Base-by-base conservation (phyloP, 2,113 vertebrate species). In the Channa argus region DNA sequence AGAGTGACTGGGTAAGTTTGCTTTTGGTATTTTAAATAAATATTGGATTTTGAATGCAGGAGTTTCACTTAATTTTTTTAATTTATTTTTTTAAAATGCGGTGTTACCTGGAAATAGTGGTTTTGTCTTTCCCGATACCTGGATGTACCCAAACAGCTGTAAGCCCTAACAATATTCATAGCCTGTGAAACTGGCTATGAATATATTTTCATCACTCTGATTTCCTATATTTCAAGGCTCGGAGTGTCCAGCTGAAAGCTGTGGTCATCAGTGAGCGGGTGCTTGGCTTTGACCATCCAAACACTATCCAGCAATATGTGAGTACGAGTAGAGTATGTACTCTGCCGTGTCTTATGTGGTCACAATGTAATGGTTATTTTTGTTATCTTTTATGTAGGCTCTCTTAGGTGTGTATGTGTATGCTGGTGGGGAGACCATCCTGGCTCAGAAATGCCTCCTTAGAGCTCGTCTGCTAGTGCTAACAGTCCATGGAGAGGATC, bases 281-380 rank as follows among this genome's bases (percentile, higher is more conserved):
- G 38, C 80, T 94, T 14, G 95, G 95, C 70, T 95, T 95, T 62
- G 95, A 96, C 84, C 94, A 95, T 78, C 92, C 94, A 39, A 90
- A 90, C 89, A 94, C 95, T 2, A 94, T 96, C 82, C 92, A 93
- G 82, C 93, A 96, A 92, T 96, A 96, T 77, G 95, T 95, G 80
- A 90, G 95, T 91, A 15, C 3, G 61, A 13, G 3, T n/a, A 36
- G 0, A 63, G 2, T 14, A n/a, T 55, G 13, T 47, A 47, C 13
- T 24, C 24, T 24, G 24, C 24, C 24, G 24, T 74, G 7, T 14
- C 24, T 15, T 47, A 4, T n/a, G n/a, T 41, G 39, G 24, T 39
- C 8, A 13, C 5, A 13, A 14, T 71, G 38, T 50, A 12, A 67
- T 75, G 45, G 5, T 33, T 24, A 0, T n/a, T 0, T 8, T 56